Conservation (phyloP, 1,140 invertebrate species). For the Glomeris maerens region DNA sequence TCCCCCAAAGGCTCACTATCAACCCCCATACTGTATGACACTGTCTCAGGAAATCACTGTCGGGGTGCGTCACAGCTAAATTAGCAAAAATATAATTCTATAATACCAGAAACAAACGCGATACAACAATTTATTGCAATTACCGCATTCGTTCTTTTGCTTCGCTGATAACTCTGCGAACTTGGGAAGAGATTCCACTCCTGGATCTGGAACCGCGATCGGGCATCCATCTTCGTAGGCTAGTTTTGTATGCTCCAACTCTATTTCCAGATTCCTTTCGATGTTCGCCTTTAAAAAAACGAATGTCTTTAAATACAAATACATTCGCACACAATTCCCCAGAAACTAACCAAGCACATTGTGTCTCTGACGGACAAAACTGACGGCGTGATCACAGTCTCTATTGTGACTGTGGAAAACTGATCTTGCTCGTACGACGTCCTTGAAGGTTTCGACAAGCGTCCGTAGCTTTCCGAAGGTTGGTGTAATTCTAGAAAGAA, state of each 20-base stretch:
- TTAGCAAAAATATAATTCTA: not conserved
- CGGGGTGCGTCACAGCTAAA: constrained; percentile 18
- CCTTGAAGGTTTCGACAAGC: not conserved
- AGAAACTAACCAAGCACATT: not conserved
- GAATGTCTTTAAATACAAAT: constrained; percentile 6
- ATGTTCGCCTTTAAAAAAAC: constrained; percentile 12
- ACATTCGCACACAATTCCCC: not conserved
- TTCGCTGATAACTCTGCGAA: constrained; percentile 23
- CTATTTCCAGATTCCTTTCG: constrained; percentile 21
- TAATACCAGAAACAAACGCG: not conserved
- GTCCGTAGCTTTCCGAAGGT: not conserved
- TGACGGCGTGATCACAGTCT: not conserved
- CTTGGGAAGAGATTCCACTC: constrained; percentile 27
- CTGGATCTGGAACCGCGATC: constrained; percentile 24
- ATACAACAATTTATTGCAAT: not conserved
- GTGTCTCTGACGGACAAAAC: not conserved
- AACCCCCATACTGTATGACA: constrained; percentile 52
- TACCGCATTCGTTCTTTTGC: constrained; percentile 20
- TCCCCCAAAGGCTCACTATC: constrained; percentile 69
- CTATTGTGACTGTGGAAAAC: not conserved
- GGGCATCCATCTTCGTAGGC: constrained; percentile 24
- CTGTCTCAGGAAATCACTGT: constrained; percentile 22
- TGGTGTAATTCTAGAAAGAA: not conserved
- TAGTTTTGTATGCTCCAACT: constrained; percentile 25
- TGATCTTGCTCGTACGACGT: not conserved